A percentile compares a stretch with the other conserved stretches of the same genome.
Evolutionary conservation across 37 sponge, comb jelly and placozoan species (phyloP).

Genomic region (Cladorhizidae sp.): DNA sequence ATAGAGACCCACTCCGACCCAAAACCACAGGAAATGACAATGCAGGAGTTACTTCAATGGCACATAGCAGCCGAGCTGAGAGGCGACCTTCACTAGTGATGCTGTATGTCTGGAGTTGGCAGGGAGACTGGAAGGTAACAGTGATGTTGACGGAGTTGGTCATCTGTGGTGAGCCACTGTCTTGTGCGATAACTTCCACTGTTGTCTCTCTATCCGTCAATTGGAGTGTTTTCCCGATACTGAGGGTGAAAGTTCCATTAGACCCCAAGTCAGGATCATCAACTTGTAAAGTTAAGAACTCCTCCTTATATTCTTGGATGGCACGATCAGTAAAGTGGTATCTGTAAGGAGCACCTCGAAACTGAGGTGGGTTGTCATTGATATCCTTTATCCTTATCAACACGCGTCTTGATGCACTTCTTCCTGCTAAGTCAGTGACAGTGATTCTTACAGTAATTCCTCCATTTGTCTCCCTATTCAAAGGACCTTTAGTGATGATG

Average conservation of each 20-base stretch:
- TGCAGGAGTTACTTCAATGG: neutral
- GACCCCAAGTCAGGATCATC: conserved; percentile 55
- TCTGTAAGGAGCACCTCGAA: neutral
- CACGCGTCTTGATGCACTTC: neutral
- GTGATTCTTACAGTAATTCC: conserved; percentile 14
- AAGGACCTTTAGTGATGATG: neutral
- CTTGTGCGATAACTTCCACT: conserved; percentile 46
- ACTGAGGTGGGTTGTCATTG: conserved; percentile 77
- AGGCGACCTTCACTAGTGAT: neutral
- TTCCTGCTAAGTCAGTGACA: conserved; percentile 31
- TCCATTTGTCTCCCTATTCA: conserved; percentile 42
- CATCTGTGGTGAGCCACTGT: conserved; percentile 37
- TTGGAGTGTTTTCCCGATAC: neutral
- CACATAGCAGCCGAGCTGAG: conserved; percentile 20
- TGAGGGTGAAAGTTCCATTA: conserved; percentile 51
- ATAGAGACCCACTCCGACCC: neutral
- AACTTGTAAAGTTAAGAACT: conserved; percentile 16
- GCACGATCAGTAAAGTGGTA: neutral
- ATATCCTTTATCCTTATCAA: conserved; percentile 48
- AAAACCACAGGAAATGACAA: neutral
- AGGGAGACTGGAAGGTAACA: conserved; percentile 28
- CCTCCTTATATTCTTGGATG: neutral
- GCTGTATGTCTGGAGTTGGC: conserved; percentile 27
- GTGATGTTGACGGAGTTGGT: conserved; percentile 22
- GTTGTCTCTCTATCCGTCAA: neutral